These are phyloP conservation scores for Perognathus longimembris DNA, from an alignment of 2,113 vertebrate genomes.

Conservation along the genomic window DNA sequence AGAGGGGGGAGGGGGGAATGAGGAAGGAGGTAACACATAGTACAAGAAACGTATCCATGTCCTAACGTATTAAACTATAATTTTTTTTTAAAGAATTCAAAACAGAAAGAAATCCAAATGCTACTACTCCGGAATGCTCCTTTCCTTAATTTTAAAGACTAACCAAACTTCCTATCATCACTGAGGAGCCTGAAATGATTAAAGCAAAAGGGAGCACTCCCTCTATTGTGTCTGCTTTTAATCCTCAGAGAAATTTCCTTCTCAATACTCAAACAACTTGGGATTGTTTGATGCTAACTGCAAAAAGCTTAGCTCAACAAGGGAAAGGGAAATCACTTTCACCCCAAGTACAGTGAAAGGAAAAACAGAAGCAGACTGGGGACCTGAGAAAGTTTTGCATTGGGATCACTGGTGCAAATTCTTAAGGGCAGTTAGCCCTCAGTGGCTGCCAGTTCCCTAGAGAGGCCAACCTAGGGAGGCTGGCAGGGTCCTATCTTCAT, in stretches of 20 bases:
- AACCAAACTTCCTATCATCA: slow-evolving; percentile 71
- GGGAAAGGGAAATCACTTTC: not conserved
- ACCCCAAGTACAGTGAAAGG: slow-evolving; percentile 40
- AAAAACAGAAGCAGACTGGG: not conserved
- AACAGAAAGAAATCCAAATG: slow-evolving; percentile 8
- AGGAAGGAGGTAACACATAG: too few relatives aligned
- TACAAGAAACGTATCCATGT: too few relatives aligned
- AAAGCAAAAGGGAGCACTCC: slow-evolving; percentile 44
- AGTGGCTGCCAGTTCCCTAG: not conserved
- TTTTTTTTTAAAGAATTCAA: slow-evolving; percentile 38
- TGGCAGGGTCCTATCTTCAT: not conserved
- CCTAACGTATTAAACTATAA: too few relatives aligned
- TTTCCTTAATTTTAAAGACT: slow-evolving; percentile 59
- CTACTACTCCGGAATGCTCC: slow-evolving; percentile 29
- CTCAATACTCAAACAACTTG: slow-evolving; percentile 9
- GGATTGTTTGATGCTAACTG: slow-evolving; percentile 60
- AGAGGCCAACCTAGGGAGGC: not conserved
- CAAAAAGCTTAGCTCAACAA: slow-evolving; percentile 21
- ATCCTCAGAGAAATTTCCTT: slow-evolving; percentile 61
- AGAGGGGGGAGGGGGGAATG: too few relatives aligned
- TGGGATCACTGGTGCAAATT: not conserved
- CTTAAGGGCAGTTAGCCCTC: not conserved
- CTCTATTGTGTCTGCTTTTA: slow-evolving; percentile 65
- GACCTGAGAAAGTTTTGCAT: not conserved
- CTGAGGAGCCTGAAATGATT: slow-evolving; percentile 52